Conservation (phyloP, 2,113 vertebrate genomes). For the Arvicanthis niloticus region DNA sequence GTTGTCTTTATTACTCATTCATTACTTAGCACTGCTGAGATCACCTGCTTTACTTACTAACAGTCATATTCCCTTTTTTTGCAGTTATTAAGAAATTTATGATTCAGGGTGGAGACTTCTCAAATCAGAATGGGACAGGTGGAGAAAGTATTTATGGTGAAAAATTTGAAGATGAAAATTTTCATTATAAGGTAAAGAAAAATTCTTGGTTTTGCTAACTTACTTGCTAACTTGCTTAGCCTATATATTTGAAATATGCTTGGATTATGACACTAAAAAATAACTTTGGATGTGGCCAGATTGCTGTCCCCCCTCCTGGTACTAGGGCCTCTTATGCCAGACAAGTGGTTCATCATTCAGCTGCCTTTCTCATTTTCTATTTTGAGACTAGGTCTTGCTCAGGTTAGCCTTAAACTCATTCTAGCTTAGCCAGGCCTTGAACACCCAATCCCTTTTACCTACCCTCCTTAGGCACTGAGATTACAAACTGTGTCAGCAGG, state of each 20-base stretch:
- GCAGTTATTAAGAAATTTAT: constrained; percentile 99
- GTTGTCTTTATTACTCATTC: not conserved
- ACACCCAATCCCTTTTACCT: not conserved
- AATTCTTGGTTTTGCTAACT: constrained; percentile 28
- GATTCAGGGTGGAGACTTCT: constrained; percentile 98
- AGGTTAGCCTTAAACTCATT: not conserved
- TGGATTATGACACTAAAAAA: constrained; percentile 28
- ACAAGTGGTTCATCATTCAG: not conserved
- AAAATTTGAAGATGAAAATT: constrained; percentile 99
- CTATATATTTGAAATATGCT: not conserved
- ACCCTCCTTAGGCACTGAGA: not conserved
- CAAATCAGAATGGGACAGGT: constrained; percentile 97
- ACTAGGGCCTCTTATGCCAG: not conserved
- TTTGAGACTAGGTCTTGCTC: not conserved
- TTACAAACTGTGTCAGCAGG: not conserved
- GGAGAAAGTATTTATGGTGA: constrained; percentile 99
- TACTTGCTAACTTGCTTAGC: too few relatives aligned
- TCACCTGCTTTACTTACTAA: constrained; percentile 30
- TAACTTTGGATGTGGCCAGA: not conserved
- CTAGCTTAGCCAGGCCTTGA: not conserved
- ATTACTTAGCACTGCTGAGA: not conserved
- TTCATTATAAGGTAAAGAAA: constrained; percentile 94
- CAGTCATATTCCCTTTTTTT: constrained; percentile 31
- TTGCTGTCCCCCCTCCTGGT: not conserved
- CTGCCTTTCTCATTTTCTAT: not conserved